phyloP scores from a whole-genome alignment of 23 tunicate species.

The Trididemnum clinides region DNA sequence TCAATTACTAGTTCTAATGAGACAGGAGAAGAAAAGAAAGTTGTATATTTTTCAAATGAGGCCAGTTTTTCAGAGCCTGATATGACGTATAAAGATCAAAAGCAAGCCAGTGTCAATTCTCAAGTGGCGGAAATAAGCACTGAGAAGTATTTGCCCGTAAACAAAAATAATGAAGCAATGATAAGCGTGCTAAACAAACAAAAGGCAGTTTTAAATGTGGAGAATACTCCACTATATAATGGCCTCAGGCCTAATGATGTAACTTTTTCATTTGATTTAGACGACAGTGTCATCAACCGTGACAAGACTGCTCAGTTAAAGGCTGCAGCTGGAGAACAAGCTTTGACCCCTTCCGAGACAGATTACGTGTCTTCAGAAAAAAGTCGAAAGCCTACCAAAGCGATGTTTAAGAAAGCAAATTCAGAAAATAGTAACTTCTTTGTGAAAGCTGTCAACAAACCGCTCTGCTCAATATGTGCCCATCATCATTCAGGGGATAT shows the following conservation, averaged over 20 bases:
- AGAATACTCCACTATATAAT: neutral
- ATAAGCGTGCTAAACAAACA: neutral
- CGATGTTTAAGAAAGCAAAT: neutral
- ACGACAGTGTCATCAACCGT: neutral
- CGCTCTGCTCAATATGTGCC: too few species aligned
- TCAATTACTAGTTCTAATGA: too few species aligned
- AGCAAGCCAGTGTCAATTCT: neutral
- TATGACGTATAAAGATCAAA: neutral
- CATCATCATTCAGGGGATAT: too few species aligned
- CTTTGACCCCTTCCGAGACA: too few species aligned
- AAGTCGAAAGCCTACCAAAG: neutral
- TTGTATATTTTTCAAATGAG: too few species aligned
- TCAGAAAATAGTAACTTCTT: constrained; percentile 11
- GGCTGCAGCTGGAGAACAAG: neutral
- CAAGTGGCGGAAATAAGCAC: neutral
- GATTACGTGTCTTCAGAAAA: too few species aligned
- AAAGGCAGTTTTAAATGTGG: neutral
- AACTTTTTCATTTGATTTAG: neutral
- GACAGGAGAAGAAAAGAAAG: too few species aligned
- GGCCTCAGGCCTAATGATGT: neutral
- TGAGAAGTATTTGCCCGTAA: neutral
- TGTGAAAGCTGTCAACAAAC: too few species aligned
- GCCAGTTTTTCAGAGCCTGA: neutral
- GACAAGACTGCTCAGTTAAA: neutral
- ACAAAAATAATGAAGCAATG: neutral